Base-by-base conservation (phyloP, 2,113 vertebrate species). In the Misgurnus anguillicaudatus region DNA sequence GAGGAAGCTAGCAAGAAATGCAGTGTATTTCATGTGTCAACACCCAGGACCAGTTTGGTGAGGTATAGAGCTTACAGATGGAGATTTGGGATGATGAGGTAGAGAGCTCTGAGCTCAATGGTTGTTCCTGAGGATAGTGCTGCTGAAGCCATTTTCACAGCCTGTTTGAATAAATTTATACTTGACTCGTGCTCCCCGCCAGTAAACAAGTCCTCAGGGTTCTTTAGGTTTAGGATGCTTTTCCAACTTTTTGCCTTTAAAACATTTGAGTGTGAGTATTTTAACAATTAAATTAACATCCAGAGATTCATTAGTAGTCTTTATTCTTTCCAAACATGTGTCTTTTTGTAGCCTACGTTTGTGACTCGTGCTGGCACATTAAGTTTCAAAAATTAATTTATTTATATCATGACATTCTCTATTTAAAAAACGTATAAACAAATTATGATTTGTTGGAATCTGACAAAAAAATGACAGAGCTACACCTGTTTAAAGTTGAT, bases 21-120 rank as follows among this genome's bases (percentile, higher is more conserved):
- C 45, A 16, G 51, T 41, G 41, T 48, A 70, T 69, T 68, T 48
- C 53, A 16, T 57, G 14, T 76, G 79, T 80, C 74, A 61, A 82
- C 68, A 82, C 58, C 57, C 48, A 61, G 58, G 53, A 77, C 75
- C 38, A 57, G 57, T 61, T 63, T 77, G 64, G 69, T 79, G 61
- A 72, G 41, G 31, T 60, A 58, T 48, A 77, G 77, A 70, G 21
- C 31, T 63, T 76, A 70, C 82, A 60, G 73, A 73, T 80, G 55
- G 73, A 67, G 42, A 67, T 63, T 57, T 66, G 24, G n/a, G 62
- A 80, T 71, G 78, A 80, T 70, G 74, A 80, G 71, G 67, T 51
- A 64, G 47, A 65, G 21, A 24, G 42, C 65, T 55, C 24, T 8
- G 38, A 41, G 31, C 10, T 0, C 13, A 11, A 57, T 70, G 47